Conservation (phyloP, 2,797 vertebrate genomes). For the Ctenosaura bakeri region DNA sequence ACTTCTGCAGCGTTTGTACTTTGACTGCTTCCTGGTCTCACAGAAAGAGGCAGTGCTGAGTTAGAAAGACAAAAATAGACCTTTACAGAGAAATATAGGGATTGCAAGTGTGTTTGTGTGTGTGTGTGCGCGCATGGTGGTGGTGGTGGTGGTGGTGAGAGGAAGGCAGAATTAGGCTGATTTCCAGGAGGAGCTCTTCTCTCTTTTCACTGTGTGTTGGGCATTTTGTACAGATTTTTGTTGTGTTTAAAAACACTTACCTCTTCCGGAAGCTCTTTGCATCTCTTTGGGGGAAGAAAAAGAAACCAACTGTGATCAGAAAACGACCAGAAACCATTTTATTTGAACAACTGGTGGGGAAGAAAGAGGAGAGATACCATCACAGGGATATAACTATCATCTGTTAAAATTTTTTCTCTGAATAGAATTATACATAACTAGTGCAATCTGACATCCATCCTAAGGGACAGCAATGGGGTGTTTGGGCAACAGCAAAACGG, state of each 20-base stretch:
- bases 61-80: conserved; percentile 88
- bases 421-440: conserved; percentile 58
- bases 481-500: conserved; percentile 97
- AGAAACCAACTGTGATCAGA: conserved; percentile 49
- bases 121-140: conserved; percentile 34
- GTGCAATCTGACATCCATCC: conserved; percentile 64
- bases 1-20: conserved; percentile 66
- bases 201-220: conserved; percentile 66
- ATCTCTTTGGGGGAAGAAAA: conserved; percentile 67
- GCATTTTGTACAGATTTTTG: conserved; percentile 64
- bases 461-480: conserved; percentile 91
- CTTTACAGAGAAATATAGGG: conserved; percentile 87
- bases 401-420: conserved; percentile 48
- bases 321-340: conserved; percentile 76
- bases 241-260: conserved; percentile 59
- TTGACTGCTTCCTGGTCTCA: conserved; percentile 87
- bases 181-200: conserved; percentile 84
- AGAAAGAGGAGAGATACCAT: conserved; percentile 54
- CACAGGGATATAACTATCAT: conserved; percentile 68
- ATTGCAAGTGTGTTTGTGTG: conserved; percentile 72
- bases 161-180: conserved; percentile 85
- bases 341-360: conserved; percentile 67
- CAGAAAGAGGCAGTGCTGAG: conserved; percentile 94
- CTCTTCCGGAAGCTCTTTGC: conserved; percentile 67
- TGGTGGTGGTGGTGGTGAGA: conserved; percentile 62